phyloP scores from a whole-genome alignment of 2,888 invertebrate species.

The Stenurella melanura region DNA sequence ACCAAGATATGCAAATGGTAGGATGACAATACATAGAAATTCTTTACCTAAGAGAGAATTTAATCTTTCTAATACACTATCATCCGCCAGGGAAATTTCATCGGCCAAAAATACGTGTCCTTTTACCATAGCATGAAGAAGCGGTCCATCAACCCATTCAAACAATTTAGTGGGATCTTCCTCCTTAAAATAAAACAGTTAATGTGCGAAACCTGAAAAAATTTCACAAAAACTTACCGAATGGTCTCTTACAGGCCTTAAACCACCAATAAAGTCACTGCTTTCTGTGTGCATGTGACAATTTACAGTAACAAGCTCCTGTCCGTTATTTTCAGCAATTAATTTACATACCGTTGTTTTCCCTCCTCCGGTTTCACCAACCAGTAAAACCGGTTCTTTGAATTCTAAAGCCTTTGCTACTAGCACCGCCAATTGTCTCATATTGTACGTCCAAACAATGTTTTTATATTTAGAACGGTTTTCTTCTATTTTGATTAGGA shows the following conservation, averaged over 20 bases:
- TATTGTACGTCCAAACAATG: slow-evolving; percentile 96
- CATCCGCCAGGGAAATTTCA: slow-evolving; percentile 99
- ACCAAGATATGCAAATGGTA: no score
- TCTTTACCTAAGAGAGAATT: slow-evolving; percentile 90
- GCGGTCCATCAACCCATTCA: slow-evolving; percentile 98
- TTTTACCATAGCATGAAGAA: slow-evolving; percentile 91
- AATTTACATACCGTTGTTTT: slow-evolving; percentile 97
- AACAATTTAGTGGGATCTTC: slow-evolving; percentile 79
- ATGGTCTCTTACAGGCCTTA: slow-evolving; percentile 88
- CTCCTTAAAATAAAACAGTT: slow-evolving; percentile 53
- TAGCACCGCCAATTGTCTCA: slow-evolving; percentile 87
- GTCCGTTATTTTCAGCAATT: slow-evolving; percentile 81
- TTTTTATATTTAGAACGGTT: slow-evolving; percentile 81
- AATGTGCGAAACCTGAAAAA: background rate
- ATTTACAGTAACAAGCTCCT: slow-evolving; percentile 87
- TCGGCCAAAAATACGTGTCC: slow-evolving; percentile 96
- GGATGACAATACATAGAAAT: background rate
- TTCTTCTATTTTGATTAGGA: slow-evolving; percentile 79
- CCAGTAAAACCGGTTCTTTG: slow-evolving; percentile 94
- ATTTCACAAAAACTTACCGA: slow-evolving; percentile 64
- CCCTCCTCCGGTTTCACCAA: slow-evolving; percentile 98
- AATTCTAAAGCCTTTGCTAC: slow-evolving; percentile 91
- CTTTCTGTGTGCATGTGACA: slow-evolving; percentile 99
- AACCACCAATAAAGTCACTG: slow-evolving; percentile 96
- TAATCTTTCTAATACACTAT: slow-evolving; percentile 96